Evolutionary conservation across 2,888 invertebrate species (phyloP).

Genomic region (Scelioninae gen. 1): DNA sequence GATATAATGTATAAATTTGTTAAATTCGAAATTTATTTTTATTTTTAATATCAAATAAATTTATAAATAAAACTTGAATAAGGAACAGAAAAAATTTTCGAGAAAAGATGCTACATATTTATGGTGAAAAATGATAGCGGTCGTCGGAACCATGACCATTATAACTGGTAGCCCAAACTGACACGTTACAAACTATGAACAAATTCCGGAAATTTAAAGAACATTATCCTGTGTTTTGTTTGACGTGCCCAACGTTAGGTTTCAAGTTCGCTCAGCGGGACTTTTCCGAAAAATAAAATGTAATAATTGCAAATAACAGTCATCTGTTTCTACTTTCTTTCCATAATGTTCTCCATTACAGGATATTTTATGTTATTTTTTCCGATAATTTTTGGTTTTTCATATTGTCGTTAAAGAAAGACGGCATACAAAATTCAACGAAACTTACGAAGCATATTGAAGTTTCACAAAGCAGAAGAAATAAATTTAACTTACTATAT

Average conservation of each 20-base stretch:
- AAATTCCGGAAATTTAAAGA: conserved; percentile 37
- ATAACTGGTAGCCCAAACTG: conserved; percentile 44
- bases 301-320: conserved; percentile 48
- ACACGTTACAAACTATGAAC: conserved; percentile 8
- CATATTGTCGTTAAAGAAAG: background rate
- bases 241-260: conserved; percentile 11
- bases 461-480: background rate
- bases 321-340: conserved; percentile 57
- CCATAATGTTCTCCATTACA: conserved; percentile 1
- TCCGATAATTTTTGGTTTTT: background rate
- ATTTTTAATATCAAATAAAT: no score
- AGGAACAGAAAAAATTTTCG: background rate
- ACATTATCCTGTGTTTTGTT: conserved; percentile 35
- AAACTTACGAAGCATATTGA: background rate
- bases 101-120: conserved; percentile 33
- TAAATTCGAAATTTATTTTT: no score
- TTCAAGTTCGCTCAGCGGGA: conserved; percentile 41
- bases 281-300: conserved; percentile 38
- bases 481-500: conserved; percentile 2
- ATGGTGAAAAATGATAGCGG: conserved; percentile 10
- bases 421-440: background rate
- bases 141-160: conserved; percentile 42
- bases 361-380: conserved; percentile 33
- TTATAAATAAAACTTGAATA: background rate
- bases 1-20: no score